These are phyloP conservation scores for Drosophila flavopinicola DNA, from an alignment of 2,888 invertebrate genomes.

Conservation along the genomic window DNA sequence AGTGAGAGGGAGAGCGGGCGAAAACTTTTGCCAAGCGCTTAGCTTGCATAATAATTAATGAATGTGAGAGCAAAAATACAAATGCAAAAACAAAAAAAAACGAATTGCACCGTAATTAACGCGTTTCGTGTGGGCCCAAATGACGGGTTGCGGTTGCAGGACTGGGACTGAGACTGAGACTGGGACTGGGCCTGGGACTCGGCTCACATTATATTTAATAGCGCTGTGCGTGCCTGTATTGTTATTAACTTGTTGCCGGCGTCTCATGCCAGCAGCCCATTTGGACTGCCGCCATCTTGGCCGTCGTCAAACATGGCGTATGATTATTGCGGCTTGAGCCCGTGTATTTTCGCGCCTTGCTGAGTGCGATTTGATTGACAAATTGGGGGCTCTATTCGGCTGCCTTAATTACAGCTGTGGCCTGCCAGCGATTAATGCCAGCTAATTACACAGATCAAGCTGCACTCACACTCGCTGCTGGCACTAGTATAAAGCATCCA, in stretches of 20 bases:
- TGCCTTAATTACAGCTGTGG: conserved; percentile 47
- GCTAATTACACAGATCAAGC: conserved; percentile 51
- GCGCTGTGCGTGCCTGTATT: conserved; percentile 57
- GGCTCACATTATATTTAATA: conserved; percentile 69
- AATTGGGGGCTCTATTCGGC: conserved; percentile 59
- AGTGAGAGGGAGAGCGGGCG: not conserved
- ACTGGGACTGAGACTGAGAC: conserved; percentile 8
- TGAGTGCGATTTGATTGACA: conserved; percentile 73
- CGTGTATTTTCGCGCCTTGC: conserved; percentile 61
- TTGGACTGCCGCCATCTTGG: conserved; percentile 37
- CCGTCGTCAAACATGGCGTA: conserved; percentile 48
- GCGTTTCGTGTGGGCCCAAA: conserved; percentile 77
- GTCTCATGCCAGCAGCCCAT: conserved; percentile 53
- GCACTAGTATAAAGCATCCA: conserved; percentile 41
- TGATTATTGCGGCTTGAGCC: conserved; percentile 49
- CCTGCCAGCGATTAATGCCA: conserved; percentile 41
- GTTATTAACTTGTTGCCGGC: conserved; percentile 43
- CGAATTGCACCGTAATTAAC: conserved; percentile 72
- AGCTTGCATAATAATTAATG: conserved; percentile 80
- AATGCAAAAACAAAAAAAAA: conserved; percentile 9
- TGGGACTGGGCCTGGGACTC: conserved; percentile 11
- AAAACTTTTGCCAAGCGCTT: conserved; percentile 72
- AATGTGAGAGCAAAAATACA: conserved; percentile 42
- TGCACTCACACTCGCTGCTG: not conserved
- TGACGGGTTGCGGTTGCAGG: conserved; percentile 45